Conservation (phyloP, 2,797 vertebrate species). For the Phylloscopus collybita region DNA sequence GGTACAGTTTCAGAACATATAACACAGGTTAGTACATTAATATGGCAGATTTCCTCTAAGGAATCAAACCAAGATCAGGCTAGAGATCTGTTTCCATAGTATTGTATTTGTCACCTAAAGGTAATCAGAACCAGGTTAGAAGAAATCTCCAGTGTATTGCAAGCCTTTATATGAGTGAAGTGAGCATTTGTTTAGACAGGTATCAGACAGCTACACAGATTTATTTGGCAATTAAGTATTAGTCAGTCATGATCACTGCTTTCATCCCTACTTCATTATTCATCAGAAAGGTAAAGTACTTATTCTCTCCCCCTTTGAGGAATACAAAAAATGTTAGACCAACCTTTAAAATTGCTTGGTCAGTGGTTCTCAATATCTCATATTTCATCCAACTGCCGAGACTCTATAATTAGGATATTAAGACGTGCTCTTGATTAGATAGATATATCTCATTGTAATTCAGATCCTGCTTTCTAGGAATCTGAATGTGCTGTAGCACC, state of each 20-base stretch:
- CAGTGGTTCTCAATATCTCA: constrained; percentile 63
- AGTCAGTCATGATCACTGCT: constrained; percentile 42
- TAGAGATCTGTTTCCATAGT: background rate
- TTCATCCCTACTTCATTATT: constrained; percentile 69
- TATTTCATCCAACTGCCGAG: constrained; percentile 50
- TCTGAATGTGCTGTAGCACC: background rate
- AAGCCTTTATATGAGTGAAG: background rate
- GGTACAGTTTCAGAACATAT: background rate
- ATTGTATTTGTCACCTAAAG: background rate
- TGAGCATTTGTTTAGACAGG: background rate
- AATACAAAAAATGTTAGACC: constrained; percentile 68
- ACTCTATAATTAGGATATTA: constrained; percentile 68
- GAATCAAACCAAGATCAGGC: background rate
- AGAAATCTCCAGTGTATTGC: background rate
- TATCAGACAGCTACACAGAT: background rate
- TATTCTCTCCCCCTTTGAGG: constrained; percentile 28
- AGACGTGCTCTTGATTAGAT: constrained; percentile 67
- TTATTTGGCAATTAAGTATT: constrained; percentile 13
- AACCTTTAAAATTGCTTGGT: constrained; percentile 77
- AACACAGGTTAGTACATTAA: background rate
- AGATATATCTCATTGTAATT: constrained; percentile 69
- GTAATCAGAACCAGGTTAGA: background rate
- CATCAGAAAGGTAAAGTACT: constrained; percentile 43
- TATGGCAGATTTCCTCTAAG: background rate
- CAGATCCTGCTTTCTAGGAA: constrained; percentile 39